Percentiles rank a stretch among this genome's conserved stretches.
These are phyloP conservation scores for Crotalus viridis DNA, from an alignment of 2,113 vertebrate species.

Conservation along the genomic window DNA sequence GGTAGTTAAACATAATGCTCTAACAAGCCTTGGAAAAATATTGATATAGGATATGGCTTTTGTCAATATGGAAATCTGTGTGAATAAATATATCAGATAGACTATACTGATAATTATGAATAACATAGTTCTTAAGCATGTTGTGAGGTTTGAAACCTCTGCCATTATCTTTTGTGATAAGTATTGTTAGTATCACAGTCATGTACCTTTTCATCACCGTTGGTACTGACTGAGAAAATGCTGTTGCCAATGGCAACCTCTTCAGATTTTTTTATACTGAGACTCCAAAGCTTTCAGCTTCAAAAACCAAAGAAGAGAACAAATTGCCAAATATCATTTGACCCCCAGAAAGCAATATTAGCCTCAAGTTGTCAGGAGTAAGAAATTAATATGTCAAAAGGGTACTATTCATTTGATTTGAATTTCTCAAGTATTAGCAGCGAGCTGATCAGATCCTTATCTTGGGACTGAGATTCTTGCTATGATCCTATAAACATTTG, in stretches of 20 bases:
- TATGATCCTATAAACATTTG: background rate
- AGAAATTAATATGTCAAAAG: background rate
- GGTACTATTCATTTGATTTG: background rate
- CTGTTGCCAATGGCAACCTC: slow-evolving; percentile 10
- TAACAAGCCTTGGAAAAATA: background rate
- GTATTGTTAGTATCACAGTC: background rate
- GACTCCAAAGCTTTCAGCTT: background rate
- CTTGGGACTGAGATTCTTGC: background rate
- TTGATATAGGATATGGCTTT: background rate
- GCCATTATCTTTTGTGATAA: background rate
- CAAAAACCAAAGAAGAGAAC: background rate
- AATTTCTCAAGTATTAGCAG: background rate
- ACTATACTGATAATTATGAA: background rate
- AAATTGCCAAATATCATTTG: background rate
- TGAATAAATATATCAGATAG: background rate
- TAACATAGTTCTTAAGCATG: background rate
- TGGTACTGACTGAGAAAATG: background rate
- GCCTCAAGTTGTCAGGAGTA: background rate
- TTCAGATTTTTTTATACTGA: background rate
- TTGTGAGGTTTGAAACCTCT: background rate
- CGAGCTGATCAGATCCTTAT: background rate
- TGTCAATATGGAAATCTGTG: background rate
- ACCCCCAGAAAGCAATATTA: background rate
- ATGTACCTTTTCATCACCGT: background rate
- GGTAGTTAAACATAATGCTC: background rate